Base-by-base conservation (phyloP, 1,140 invertebrate genomes). In the Papilio xuthus region DNA sequence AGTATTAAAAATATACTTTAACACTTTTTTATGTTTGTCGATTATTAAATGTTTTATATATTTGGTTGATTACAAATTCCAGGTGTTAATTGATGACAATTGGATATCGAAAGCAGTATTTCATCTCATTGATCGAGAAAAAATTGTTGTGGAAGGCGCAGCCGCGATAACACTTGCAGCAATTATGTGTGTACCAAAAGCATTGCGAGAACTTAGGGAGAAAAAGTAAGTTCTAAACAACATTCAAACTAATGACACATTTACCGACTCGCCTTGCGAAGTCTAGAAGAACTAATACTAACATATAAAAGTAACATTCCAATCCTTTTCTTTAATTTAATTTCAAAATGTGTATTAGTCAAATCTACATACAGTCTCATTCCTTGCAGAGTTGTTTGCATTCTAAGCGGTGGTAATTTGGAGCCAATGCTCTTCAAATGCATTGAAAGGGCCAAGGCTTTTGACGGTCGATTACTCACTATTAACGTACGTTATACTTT, bases 351-450 rank as follows among this genome's bases (percentile, higher is more conserved):
- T n/a, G 23, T 20, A 12, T 4, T 23, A 26, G 23, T 60, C 9
- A 37, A 20, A 70, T 74, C 77, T 37, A 37, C 56, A 60, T 56
- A 70, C 44, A 77, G 23, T 56, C 3, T 18, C 42, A 53, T 81
- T 80, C 8, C 41, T 82, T 88, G 13, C 84, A 96, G 96, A 78
- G 95, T 97, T 7, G 96, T 96, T 8, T 90, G 95, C 63, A 93
- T 95, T 26, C 84, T 97, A 4, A 96, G 95, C 88, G 96, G 96
- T 32, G 96, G 96, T 67, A 97, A 97, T 87, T 96, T 97, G 71
- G 96, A 97, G 7, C 95, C 95, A 9, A 94, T 96, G 4, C 89
- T 97, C 13, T 95, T 95, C 1, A 85, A 96, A 53, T 95, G 95
- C 78, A 90, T 97, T 53, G 96, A 96, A 81, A 92, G 96, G 82